Evolutionary conservation across 2,797 vertebrate species (phyloP).

Genomic region (Myoxocephalus aenaeus): DNA sequence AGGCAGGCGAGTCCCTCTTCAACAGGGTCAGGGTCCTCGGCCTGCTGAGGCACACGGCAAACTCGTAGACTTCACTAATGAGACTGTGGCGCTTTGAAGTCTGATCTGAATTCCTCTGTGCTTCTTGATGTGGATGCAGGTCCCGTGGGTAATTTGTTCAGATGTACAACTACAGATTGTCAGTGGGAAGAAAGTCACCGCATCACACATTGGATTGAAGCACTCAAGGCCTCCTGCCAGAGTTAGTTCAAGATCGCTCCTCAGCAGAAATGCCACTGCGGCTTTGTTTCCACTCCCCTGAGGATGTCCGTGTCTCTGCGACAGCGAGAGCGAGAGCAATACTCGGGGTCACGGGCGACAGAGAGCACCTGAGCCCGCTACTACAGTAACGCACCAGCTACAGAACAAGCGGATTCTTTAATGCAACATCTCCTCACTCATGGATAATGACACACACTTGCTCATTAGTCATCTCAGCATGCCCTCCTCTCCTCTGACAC

Average conservation of each 20-base stretch:
- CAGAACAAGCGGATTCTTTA: background rate
- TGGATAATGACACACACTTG: background rate
- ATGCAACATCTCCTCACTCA: background rate
- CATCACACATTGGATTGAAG: background rate
- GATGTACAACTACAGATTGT: slow-evolving; percentile 7
- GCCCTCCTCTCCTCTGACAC: background rate
- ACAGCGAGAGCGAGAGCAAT: slow-evolving; percentile 32
- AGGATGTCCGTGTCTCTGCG: slow-evolving; percentile 2
- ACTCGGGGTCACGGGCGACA: slow-evolving; percentile 21
- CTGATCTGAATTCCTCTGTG: slow-evolving; percentile 10
- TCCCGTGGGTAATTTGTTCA: slow-evolving; percentile 15
- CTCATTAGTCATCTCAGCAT: background rate
- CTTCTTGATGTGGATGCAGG: slow-evolving; percentile 4
- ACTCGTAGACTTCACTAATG: slow-evolving; percentile 11
- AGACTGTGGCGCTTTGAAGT: background rate
- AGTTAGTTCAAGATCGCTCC: slow-evolving; percentile 17
- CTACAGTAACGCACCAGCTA: background rate
- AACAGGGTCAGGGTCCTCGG: background rate
- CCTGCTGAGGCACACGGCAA: slow-evolving; percentile 10
- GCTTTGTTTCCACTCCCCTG: slow-evolving; percentile 17
- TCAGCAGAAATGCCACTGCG: slow-evolving; percentile 19
- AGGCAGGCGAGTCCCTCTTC: background rate
- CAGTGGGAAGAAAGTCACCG: background rate
- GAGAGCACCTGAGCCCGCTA: background rate
- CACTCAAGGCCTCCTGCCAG: background rate